Evolutionary conservation across 2,113 vertebrate species (phyloP), one percentile per base, ranked within the genome.

Genomic region (Apeltes quadracus): DNA sequence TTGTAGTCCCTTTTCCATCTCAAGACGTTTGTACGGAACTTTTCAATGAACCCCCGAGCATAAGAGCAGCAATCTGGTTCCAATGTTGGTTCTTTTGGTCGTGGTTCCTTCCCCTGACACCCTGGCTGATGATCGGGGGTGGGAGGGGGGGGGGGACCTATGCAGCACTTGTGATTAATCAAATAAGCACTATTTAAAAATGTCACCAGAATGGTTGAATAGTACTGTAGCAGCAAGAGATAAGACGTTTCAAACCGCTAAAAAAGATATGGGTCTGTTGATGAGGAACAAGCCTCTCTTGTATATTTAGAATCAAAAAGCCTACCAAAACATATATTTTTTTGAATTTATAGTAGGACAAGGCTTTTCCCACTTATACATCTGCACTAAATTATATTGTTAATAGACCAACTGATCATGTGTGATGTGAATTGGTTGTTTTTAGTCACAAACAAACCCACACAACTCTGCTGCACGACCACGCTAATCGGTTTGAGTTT

Each of bases 1-100:
- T 41, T 46, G 61, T 74, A 36, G 15, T 25, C 71, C 48, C 62
- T 71, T 85, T 87, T 82, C 69, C 84, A 77, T 83, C 75, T 75
- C 73, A 71, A 80, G 56, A 84, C 58, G n/a, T 0, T 58, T 32
- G 32, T 23, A 23, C 1, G 7, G 56, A 68, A 59, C 27, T 16
- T 59, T 75, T 65, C 20, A 5, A 20, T 0, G 16, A 62, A 67
- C 50, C n/a, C 22, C 16, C 39, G 23, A 55, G 5, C 6, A 38
- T 12, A 32, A 55, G 2, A 61, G 27, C 44, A n/a, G 38, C 41
- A 41, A 27, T 51, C 15, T 32, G n/a, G 7, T 46, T 38, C 11
- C 15, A 51, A 13, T 13, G 14, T 64, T 29, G 34, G 18, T 36
- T 58, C 7, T 61, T 32, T 68, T 34, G 15, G 7, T 46, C 48